Evolutionary conservation across 2,113 vertebrate species (phyloP).

Genomic region (Oreochromis tanganicae): DNA sequence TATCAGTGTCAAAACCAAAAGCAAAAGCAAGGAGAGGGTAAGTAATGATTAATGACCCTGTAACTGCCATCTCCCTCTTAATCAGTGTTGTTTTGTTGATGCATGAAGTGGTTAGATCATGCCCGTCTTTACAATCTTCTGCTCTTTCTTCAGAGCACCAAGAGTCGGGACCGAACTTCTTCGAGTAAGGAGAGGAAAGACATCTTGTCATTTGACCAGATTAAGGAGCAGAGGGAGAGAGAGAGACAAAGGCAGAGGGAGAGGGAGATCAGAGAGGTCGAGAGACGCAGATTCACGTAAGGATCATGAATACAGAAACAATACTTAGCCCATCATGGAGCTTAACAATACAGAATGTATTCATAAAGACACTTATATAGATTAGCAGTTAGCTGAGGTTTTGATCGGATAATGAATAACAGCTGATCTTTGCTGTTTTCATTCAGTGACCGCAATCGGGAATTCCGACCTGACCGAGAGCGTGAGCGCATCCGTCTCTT

Average conservation of each 20-base stretch:
- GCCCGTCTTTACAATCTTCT: neutral
- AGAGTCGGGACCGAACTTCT: constrained; percentile 87
- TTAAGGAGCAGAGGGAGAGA: constrained; percentile 91
- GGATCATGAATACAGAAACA: neutral
- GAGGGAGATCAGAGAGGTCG: constrained; percentile 87
- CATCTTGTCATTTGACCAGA: constrained; percentile 95
- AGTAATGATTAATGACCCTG: neutral
- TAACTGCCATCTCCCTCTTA: neutral
- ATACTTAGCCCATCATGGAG: neutral
- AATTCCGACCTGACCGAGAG: constrained; percentile 80
- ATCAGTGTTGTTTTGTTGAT: neutral
- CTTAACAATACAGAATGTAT: neutral
- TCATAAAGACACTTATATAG: rapidly evolving
- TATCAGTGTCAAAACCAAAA: constrained; percentile 90
- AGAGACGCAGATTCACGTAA: constrained; percentile 81
- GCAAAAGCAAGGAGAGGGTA: constrained; percentile 78
- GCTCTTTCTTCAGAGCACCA: constrained; percentile 75
- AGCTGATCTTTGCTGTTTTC: neutral
- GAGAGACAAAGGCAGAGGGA: constrained; percentile 92
- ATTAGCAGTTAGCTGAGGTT: neutral
- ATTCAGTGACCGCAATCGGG: constrained; percentile 46
- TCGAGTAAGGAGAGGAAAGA: constrained; percentile 89
- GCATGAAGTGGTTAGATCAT: neutral
- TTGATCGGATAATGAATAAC: rapidly evolving
- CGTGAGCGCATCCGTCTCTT: constrained; percentile 84